Conservation (phyloP, 2,888 invertebrate genomes). For the Eupeodes latifasciatus region DNA sequence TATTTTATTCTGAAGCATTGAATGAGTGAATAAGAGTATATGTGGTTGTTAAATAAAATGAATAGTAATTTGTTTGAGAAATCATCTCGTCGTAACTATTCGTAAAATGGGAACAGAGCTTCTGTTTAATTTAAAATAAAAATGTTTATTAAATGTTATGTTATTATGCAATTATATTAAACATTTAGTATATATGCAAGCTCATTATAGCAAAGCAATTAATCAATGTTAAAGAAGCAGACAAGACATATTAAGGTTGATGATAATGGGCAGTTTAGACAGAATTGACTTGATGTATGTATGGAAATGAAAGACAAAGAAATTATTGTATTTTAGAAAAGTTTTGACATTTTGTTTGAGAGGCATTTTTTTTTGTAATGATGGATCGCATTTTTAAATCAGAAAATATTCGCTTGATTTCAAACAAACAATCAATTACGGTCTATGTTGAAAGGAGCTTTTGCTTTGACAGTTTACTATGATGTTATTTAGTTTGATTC, state of each 20-base stretch:
- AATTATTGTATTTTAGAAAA: not conserved
- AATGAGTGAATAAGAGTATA: not conserved
- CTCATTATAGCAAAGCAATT: conserved; percentile 6
- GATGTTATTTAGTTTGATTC: too few relatives aligned
- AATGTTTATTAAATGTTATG: conserved; percentile 35
- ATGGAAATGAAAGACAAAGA: not conserved
- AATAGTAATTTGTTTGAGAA: conserved; percentile 43
- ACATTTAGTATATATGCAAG: conserved; percentile 17
- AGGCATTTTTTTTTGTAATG: not conserved
- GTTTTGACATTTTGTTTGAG: conserved; percentile 5
- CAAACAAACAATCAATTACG: too few relatives aligned
- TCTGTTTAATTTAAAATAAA: conserved; percentile 53
- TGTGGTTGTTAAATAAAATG: not conserved
- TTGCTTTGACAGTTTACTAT: too few relatives aligned
- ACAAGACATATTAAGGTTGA: conserved; percentile 17
- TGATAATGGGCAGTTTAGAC: conserved; percentile 5
- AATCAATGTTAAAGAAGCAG: not conserved
- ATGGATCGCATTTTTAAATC: too few relatives aligned
- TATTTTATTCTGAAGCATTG: conserved; percentile 15
- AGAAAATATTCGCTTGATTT: too few relatives aligned
- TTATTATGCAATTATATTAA: conserved; percentile 44
- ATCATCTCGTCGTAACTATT: not conserved
- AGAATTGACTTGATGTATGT: not conserved
- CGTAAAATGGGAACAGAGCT: conserved; percentile 49
- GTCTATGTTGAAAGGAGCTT: too few relatives aligned